These are phyloP conservation scores for Sparidentex hasta DNA, from an alignment of 2,797 vertebrate species.

Conservation along the genomic window DNA sequence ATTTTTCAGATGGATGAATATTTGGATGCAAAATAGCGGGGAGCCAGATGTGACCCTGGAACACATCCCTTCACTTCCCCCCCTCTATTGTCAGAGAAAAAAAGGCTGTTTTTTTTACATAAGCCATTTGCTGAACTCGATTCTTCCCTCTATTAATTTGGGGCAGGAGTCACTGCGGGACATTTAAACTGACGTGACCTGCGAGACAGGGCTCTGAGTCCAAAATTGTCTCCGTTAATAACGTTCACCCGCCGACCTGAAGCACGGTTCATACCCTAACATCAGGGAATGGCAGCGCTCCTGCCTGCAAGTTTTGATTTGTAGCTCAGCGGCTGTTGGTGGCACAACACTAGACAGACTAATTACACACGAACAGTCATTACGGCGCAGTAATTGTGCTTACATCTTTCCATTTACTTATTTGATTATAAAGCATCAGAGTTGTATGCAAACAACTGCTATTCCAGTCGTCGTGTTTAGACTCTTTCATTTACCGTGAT, in stretches of 20 bases:
- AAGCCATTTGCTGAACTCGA: slow-evolving; percentile 23
- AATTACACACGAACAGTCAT: background rate
- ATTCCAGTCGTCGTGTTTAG: background rate
- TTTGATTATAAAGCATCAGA: background rate
- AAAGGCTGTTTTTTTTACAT: slow-evolving; percentile 12
- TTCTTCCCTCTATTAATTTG: slow-evolving; percentile 16
- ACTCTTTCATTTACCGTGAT: background rate
- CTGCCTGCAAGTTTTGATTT: background rate
- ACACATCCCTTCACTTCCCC: slow-evolving; percentile 46
- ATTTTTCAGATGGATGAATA: slow-evolving; percentile 71
- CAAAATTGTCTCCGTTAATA: too few species aligned
- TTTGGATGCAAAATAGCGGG: slow-evolving; percentile 53
- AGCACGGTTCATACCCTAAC: background rate
- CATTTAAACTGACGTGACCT: slow-evolving; percentile 4
- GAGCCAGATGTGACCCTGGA: slow-evolving; percentile 73
- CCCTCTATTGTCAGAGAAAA: slow-evolving; percentile 34
- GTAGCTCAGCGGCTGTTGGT: too few species aligned
- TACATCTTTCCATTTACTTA: background rate
- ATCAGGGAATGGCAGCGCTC: background rate
- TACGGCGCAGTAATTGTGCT: background rate
- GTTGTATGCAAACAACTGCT: background rate
- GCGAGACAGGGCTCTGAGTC: too few species aligned
- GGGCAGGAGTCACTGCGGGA: background rate
- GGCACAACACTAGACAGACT: background rate
- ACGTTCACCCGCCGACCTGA: background rate